Percentiles rank a stretch among this genome's conserved stretches.
Conservation (phyloP, 1,140 invertebrate genomes). For the Zeugodacus cucurbitae region DNA sequence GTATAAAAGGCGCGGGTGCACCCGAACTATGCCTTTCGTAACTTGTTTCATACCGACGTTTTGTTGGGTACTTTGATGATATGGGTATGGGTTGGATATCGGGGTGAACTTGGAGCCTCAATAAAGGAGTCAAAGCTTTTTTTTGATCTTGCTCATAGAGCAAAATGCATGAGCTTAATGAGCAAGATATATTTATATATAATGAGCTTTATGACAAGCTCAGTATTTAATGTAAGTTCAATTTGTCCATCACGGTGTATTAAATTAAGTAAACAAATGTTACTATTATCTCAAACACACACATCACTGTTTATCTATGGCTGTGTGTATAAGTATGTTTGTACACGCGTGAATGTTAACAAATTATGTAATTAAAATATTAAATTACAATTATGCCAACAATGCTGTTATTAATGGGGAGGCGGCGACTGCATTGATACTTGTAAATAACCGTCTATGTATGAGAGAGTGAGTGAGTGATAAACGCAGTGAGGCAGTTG, state of each 20-base stretch:
- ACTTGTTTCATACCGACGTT: no score
- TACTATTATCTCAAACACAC: neutral
- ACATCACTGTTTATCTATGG: neutral
- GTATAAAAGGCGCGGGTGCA: no score
- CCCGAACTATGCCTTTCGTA: no score
- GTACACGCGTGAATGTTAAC: neutral
- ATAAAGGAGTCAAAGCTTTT: no score
- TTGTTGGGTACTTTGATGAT: no score
- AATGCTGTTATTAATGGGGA: neutral
- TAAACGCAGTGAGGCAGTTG: neutral
- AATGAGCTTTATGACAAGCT: no score
- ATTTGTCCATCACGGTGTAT: neutral
- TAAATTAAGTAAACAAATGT: slow-evolving; percentile 5
- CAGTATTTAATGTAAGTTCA: no score
- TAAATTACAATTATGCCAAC: slow-evolving; percentile 22
- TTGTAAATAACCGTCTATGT: neutral
- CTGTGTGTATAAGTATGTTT: neutral
- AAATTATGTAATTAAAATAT: slow-evolving; percentile 31
- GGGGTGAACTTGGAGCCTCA: no score
- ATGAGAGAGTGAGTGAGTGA: neutral
- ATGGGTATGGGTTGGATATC: no score
- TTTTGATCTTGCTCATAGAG: no score
- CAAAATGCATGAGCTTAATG: no score
- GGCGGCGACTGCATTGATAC: neutral
- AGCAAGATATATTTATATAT: no score